Base-by-base conservation (phyloP, 2,888 invertebrate genomes). In the Shargacucullia verbasci region DNA sequence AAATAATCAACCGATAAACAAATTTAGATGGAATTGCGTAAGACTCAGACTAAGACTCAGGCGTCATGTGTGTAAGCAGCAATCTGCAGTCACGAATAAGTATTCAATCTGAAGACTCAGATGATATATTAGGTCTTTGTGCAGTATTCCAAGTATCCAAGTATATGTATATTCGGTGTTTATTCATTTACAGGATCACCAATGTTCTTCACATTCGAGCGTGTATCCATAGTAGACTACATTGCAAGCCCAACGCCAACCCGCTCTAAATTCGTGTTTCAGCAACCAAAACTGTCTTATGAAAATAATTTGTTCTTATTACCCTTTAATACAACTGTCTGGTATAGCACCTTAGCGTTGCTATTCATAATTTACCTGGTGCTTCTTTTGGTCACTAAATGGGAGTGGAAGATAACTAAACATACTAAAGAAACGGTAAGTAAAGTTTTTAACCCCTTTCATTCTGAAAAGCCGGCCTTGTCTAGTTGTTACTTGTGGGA, bases 271-370 rank as follows among this genome's bases (percentile, higher is more conserved):
- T 96, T 97, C 80, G 95, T 97, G 14, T 97, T 97, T 81, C 95
- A 95, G 46, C 95, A 96, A 80, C 97, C 97, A 1, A 95, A 96
- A 77, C 81, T 97, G 5, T 96, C 97, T 0, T 96, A 96, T 63
- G 95, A 97, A 37, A 95, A 95, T 68, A 97, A 97, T 79, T 95
- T 97, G 40, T 97, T 96, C 79, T 84, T 95, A 1, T 85, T 97
- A 25, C 96, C 97, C 0, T 97, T 97, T 78, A 93, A 95, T 56
- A 88, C 83, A 29, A 86, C 91, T 0, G 96, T 97, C n/a, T 97
- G 97, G 97, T 86, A 95, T 45, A 94, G 95, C 27, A 92, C 94
- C 14, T 70, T 91, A 5, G 90, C 85, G 0, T 78, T 96, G 29
- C 76, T 95, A 3, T 60, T 94, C 11, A 48, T 95, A 20, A 83